Conservation (phyloP, 2,888 invertebrate genomes). For the Timandra comae region DNA sequence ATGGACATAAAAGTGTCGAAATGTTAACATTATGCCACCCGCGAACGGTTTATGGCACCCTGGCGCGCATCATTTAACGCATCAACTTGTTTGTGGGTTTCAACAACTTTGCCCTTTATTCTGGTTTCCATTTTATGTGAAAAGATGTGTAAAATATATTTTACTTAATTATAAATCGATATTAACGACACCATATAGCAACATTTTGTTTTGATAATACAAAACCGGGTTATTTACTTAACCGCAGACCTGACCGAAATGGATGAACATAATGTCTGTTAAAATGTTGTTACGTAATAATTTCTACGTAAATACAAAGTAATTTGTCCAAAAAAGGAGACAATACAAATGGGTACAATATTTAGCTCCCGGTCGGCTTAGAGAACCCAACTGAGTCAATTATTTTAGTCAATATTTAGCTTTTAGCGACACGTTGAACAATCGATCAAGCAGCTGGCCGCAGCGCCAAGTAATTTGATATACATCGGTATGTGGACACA, state of each 20-base stretch:
- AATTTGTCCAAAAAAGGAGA: conserved; percentile 7
- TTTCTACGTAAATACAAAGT: conserved; percentile 1
- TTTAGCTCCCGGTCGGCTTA: conserved; percentile 4
- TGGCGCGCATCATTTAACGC: conserved; percentile 47
- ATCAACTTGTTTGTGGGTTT: conserved; percentile 37
- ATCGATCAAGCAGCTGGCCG: conserved; percentile 72
- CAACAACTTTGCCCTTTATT: conserved; percentile 9
- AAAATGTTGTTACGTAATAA: conserved; percentile 1
- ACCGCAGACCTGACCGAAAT: no score
- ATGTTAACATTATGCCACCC: conserved; percentile 45
- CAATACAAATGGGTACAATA: conserved; percentile 17
- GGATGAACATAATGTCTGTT: no score
- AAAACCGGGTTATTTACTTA: no score
- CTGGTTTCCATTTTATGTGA: conserved; percentile 5
- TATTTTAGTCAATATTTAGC: conserved; percentile 52
- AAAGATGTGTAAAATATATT: no score
- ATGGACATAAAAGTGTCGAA: conserved; percentile 49
- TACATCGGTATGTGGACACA: conserved; percentile 73
- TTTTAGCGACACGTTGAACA: conserved; percentile 54
- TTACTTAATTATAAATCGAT: no score
- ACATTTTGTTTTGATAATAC: no score
- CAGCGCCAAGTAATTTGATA: conserved; percentile 68
- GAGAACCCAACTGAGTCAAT: conserved; percentile 33
- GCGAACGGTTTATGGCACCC: conserved; percentile 45
- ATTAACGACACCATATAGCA: no score